Evolutionary conservation across 2,113 vertebrate genomes (phyloP).

Genomic region (Larimichthys polyactis): DNA sequence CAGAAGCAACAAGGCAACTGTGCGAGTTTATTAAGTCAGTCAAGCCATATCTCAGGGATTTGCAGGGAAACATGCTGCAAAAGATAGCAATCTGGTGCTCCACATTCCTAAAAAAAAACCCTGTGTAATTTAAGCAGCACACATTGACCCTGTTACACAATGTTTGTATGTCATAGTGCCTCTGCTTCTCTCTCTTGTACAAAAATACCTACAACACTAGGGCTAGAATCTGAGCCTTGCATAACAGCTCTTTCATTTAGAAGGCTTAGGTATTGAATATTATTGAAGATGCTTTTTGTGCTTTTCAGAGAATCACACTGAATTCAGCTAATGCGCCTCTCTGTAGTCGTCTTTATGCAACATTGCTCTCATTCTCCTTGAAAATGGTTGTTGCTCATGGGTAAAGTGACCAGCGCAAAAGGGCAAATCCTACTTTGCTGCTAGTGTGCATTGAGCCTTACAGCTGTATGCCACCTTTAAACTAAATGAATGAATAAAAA

Average conservation of each 20-base stretch:
- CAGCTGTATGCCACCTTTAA: neutral
- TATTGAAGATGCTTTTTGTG: conserved; percentile 23
- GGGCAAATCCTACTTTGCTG: conserved; percentile 12
- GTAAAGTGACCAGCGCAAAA: neutral
- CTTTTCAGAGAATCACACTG: conserved; percentile 41
- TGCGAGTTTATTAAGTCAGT: conserved; percentile 27
- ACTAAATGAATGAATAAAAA: conserved; percentile 12
- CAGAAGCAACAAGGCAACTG: conserved; percentile 15
- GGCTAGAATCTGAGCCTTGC: conserved; percentile 57
- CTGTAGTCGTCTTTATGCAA: conserved; percentile 8
- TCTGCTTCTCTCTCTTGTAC: conserved; percentile 58
- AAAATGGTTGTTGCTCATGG: neutral
- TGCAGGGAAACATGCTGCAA: conserved; percentile 25
- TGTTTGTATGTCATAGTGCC: conserved; percentile 65
- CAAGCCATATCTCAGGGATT: conserved; percentile 5
- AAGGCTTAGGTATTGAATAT: conserved; percentile 31
- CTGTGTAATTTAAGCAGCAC: conserved; percentile 59
- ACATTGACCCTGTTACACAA: conserved; percentile 74
- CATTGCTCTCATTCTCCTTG: neutral
- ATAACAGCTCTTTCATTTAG: conserved; percentile 60
- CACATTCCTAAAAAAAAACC: conserved; percentile 28
- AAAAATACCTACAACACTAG: conserved; percentile 58
- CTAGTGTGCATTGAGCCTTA: neutral
- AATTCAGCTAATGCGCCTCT: conserved; percentile 11
- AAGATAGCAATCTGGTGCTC: conserved; percentile 40